A percentile compares a stretch with the other conserved stretches of the same genome.
Conservation (phyloP, 2,888 invertebrate genomes). For the Aphodius sticticus region DNA sequence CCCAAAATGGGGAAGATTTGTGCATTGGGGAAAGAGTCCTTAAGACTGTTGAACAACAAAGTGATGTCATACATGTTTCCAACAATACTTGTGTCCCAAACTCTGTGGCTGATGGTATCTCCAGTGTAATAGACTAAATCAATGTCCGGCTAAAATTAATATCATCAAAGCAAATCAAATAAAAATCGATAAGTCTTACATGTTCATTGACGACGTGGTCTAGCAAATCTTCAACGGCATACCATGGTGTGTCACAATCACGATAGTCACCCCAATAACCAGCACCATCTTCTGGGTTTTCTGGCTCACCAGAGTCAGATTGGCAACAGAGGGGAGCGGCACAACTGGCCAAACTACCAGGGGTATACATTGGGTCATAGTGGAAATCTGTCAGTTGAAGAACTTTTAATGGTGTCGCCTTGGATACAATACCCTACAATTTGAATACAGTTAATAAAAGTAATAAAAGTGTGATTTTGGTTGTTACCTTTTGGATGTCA, state of each 20-base stretch:
- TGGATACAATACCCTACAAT: slow-evolving; percentile 33
- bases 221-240: slow-evolving; percentile 69
- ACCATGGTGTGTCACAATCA: slow-evolving; percentile 76
- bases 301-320: slow-evolving; percentile 58
- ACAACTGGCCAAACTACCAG: slow-evolving; percentile 72
- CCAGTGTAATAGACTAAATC: slow-evolving; percentile 84
- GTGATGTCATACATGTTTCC: slow-evolving; percentile 68
- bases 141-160: slow-evolving; percentile 21
- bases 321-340: slow-evolving; percentile 80
- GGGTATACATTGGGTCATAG: slow-evolving; percentile 74
- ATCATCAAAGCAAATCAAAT: not conserved
- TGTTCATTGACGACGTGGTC: slow-evolving; percentile 32
- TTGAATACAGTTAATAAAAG: not conserved
- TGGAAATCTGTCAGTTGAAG: slow-evolving; percentile 80
- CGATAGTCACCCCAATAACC: slow-evolving; percentile 84
- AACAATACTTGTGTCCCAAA: slow-evolving; percentile 81
- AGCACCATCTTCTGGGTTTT: slow-evolving; percentile 58
- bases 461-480: not conserved
- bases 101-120: slow-evolving; percentile 84
- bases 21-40: slow-evolving; percentile 60
- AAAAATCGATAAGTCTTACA: slow-evolving; percentile 30
- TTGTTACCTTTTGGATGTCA: slow-evolving; percentile 60
- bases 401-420: slow-evolving; percentile 50
- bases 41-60: slow-evolving; percentile 60
- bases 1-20: slow-evolving; percentile 70